A percentile compares a stretch with the other conserved stretches of the same genome.
phyloP scores from a whole-genome alignment of 2,797 vertebrate species.

The Amphiprion clarkii region DNA sequence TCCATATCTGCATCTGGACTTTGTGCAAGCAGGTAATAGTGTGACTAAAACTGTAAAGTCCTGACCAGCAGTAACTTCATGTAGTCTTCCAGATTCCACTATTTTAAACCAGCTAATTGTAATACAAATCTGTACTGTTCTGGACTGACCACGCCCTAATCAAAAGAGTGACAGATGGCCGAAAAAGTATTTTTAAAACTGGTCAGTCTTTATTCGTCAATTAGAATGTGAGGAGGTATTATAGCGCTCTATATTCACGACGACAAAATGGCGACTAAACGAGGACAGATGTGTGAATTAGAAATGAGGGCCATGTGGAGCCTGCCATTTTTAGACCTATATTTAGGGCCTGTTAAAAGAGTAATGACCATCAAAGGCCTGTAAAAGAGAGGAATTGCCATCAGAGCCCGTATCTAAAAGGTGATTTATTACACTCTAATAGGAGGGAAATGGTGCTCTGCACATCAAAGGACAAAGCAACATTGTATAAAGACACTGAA shows the following conservation, averaged over 20 bases:
- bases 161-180: constrained; percentile 70
- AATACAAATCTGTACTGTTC: constrained; percentile 37
- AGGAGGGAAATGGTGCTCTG: constrained; percentile 79
- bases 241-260: constrained; percentile 63
- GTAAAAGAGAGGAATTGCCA: constrained; percentile 84
- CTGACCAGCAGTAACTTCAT: constrained; percentile 1
- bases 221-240: constrained; percentile 59
- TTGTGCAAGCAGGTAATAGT: constrained; percentile 15
- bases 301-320: constrained; percentile 86
- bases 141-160: constrained; percentile 31
- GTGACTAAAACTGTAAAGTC: constrained; percentile 9
- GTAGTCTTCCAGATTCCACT: constrained; percentile 14
- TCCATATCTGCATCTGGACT: constrained; percentile 20
- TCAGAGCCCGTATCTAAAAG: constrained; percentile 82
- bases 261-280: constrained; percentile 82
- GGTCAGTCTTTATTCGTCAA: constrained; percentile 37
- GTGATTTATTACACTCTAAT: constrained; percentile 86
- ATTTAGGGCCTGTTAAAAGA: constrained; percentile 88
- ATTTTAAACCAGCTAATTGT: constrained; percentile 29
- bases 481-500: constrained; percentile 64
- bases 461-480: constrained; percentile 80
- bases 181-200: constrained; percentile 61
- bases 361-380: constrained; percentile 87
- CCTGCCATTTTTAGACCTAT: constrained; percentile 85
- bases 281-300: constrained; percentile 88